Evolutionary conservation across 2,113 vertebrate species (phyloP), one percentile per base, ranked within the genome.

Genomic region (Paracanthobrama guichenoti): DNA sequence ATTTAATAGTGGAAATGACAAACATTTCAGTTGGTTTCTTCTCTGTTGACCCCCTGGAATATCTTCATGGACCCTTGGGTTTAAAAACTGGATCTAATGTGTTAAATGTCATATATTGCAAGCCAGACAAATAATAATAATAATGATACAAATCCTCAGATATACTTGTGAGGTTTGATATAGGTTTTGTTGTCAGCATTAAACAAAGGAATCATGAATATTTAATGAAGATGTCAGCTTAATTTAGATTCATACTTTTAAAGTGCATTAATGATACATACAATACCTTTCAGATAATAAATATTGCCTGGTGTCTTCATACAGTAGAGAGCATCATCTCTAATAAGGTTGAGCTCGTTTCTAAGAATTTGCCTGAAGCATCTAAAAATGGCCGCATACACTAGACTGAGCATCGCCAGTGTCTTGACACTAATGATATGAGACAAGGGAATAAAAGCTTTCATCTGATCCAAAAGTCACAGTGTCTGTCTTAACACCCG

Each of bases 381-480:
- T 18, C 24, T 78, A 35, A 78, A 28, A 79, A 39, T 64, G 28
- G 46, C 48, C 26, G 50, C 18, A 18, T 26, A 22, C 81, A 31
- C 28, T 79, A 72, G 82, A 80, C 64, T 20, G 81, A 73, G 78
- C 53, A 42, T 71, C 39, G 35, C 46, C 59, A 62, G 16, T 74
- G 53, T 18, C 10, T 35, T 72, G 85, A 76, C 75, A 57, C 55
- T 85, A 84, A 89, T 85, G 48, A 81, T 44, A 86, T 22, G n/a
- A 10, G 84, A 86, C 80, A 79, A 48, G 67, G 18, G 31, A 22
- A 85, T 60, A 79, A 86, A 72, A 64, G 71, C 9, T 81, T 77
- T 73, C n/a, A 76, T 77, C 77, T 66, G 44, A 81, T 59, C 77
- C 6, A 39, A 76, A 87, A 73, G 69, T 75, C 60, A 78, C 87